These are phyloP conservation scores for Microtus richardsoni DNA, from an alignment of 2,113 vertebrate species.

Conservation along the genomic window DNA sequence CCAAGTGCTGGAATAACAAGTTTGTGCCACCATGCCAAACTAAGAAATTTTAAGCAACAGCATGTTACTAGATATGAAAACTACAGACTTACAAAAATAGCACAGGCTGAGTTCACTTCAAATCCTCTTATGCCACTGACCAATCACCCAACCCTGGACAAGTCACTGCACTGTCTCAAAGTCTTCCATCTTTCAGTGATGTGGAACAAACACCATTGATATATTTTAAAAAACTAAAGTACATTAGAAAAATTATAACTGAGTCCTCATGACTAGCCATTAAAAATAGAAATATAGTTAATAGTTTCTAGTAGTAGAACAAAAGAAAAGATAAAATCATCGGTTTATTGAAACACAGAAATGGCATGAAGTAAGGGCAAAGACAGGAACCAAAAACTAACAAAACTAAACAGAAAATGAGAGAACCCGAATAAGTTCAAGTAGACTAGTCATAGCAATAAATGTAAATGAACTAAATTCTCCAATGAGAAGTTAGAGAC, in stretches of 20 bases:
- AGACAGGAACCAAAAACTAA: background rate
- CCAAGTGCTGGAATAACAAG: background rate
- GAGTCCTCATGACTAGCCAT: background rate
- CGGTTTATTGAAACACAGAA: background rate
- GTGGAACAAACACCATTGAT: background rate
- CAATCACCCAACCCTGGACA: background rate
- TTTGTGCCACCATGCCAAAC: background rate
- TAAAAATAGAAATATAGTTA: background rate
- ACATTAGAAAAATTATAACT: background rate
- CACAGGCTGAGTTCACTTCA: background rate
- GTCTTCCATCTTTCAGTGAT: background rate
- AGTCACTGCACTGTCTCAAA: background rate
- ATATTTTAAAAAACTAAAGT: background rate
- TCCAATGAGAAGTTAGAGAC: background rate
- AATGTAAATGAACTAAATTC: slow-evolving; percentile 28
- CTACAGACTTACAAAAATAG: background rate
- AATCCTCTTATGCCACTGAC: background rate
- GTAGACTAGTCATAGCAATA: background rate
- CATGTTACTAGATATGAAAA: background rate
- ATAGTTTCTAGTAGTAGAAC: background rate
- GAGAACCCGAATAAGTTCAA: background rate
- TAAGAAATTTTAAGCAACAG: background rate
- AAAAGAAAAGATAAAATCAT: background rate
- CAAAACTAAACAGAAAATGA: background rate
- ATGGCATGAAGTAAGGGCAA: background rate